Percentiles rank a stretch among this genome's conserved stretches.
Conservation (phyloP, 2,797 vertebrate genomes). For the Propithecus perrieri region DNA sequence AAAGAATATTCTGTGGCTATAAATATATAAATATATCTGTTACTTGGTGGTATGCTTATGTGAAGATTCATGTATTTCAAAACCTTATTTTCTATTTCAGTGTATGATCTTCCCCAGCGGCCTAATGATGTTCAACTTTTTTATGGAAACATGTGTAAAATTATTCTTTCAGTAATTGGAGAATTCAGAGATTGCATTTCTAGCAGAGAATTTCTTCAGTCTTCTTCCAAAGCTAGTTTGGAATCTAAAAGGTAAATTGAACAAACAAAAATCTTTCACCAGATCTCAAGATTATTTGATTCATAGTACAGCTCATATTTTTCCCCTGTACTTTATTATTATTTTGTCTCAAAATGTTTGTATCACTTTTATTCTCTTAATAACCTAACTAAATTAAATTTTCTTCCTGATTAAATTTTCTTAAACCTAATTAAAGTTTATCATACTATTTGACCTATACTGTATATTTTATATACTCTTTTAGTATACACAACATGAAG, state of each 20-base stretch:
- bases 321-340: not conserved
- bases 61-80: constrained; percentile 30
- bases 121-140: constrained; percentile 93
- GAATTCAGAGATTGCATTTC: constrained; percentile 76
- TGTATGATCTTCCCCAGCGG: constrained; percentile 90
- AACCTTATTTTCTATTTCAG: constrained; percentile 81
- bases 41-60: not conserved
- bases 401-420: too few species aligned
- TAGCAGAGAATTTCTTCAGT: constrained; percentile 75
- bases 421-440: not conserved
- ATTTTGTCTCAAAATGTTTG: constrained; percentile 34
- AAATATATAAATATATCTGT: not conserved
- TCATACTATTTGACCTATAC: not conserved
- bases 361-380: not conserved
- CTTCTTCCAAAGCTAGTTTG: constrained; percentile 61
- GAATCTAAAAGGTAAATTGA: constrained; percentile 86
- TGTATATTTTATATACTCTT: not conserved
- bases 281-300: constrained; percentile 35
- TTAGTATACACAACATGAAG: not conserved
- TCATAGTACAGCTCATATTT: not conserved
- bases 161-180: constrained; percentile 90
- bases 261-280: not conserved
- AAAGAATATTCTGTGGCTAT: not conserved
- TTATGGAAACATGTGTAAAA: constrained; percentile 92
- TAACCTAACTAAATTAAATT: too few species aligned